Base-by-base conservation (phyloP, 2,888 invertebrate genomes). In the Orthonychiurus folsomi region DNA sequence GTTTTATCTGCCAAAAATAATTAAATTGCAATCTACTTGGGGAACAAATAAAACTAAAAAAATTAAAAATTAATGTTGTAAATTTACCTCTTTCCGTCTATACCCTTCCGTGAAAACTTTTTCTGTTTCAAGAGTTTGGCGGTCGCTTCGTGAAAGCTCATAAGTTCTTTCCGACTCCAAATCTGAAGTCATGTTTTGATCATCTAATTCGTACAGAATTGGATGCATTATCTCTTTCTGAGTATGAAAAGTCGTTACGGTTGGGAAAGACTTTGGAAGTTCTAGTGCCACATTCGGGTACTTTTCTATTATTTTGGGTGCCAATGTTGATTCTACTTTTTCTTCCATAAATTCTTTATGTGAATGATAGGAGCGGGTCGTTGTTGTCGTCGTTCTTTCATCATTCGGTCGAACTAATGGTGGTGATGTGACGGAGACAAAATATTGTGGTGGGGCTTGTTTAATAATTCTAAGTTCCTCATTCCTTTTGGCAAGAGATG, bases 181-280 rank as follows among this genome's bases (percentile, higher is more conserved):
- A n/a, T n/a, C n/a, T n/a, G n/a, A n/a, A n/a, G n/a, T n/a, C n/a
- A n/a, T n/a, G n/a, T n/a, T n/a, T n/a, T n/a, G n/a, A 15, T 37
- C 37, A 37, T 37, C 37, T 37, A 37, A 37, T 37, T 37, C 37
- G 37, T 37, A 37, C 37, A 37, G 37, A 37, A 37, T 37, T 37
- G 37, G 37, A 37, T 37, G 37, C 37, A 37, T 37, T 37, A 37
- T 5, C 37, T 37, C 37, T 37, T 37, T 37, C 15, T 37, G 37
- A 5, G 9, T 37, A 9, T 5, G 9, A 37, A 37, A 37, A 37
- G 37, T 37, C 15, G 37, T 37, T 37, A 37, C 15, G 5, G 37
- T 37, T n/a, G n/a, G n/a, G n/a, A n/a, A n/a, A n/a, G n/a, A n/a
- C n/a, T n/a, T n/a, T n/a, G n/a, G n/a, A n/a, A n/a, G n/a, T n/a